Evolutionary conservation across 2,888 invertebrate species (phyloP), one percentile per base, ranked within the genome.

Genomic region (Aphodius granarius): DNA sequence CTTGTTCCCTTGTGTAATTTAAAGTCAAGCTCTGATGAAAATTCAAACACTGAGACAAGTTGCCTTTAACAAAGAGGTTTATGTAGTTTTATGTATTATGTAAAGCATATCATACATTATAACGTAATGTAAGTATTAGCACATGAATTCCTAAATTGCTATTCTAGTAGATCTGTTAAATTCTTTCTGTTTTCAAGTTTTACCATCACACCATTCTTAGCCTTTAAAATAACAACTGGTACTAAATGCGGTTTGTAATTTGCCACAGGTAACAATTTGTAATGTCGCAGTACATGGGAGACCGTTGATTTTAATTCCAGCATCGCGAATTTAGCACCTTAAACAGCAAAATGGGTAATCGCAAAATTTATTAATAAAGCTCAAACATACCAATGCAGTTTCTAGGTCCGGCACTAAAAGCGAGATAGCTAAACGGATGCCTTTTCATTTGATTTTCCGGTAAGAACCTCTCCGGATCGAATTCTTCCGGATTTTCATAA

Each of bases 381-480:
- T 3, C 43, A 43, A 43, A 71, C 15, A 15, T 6, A 72, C 72
- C 72, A 9, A 72, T 72, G 72, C 72, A 72, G 62, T 72, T 72
- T 19, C 72, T 72, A 18, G 72, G 71, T 15, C 71, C 71, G 3
- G 71, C 71, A 43, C 71, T 71, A 16, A 71, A 71, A 20, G 71
- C 13, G 16, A 71, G n/a, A 43, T 71, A 71, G n/a, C 71, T 23
- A 17, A 22, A 71, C 13, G 71, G 71, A n/a, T 71, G 21, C 15
- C 43, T 71, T 15, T 23, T 23, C 71, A 15, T 15, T 43, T 21
- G 21, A 22, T 71, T 71, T 71, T 71, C 71, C n/a, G 16, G 21
- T 6, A 43, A 13, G 17, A 71, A 71, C 17, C 71, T 21, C 43
- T 71, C 71, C 21, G 71, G 71, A 21, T 20, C 17, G 16, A 71